Evolutionary conservation across 2,888 invertebrate genomes (phyloP), one percentile per base, ranked within the genome.

Genomic region (Ectemnius cavifrons): DNA sequence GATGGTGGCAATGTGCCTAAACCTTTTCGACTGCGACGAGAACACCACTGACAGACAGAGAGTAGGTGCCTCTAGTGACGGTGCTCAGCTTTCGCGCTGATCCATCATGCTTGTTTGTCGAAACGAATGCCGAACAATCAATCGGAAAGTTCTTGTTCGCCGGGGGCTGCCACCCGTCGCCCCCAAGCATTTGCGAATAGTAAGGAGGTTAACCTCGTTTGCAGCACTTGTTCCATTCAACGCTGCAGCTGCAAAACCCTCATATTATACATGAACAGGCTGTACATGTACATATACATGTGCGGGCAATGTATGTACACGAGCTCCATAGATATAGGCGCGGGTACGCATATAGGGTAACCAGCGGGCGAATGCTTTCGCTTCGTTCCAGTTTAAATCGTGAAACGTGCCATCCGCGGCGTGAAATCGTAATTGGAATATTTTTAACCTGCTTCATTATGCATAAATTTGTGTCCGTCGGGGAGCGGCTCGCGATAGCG

Each of bases 71-170:
- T 52, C 47, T 13, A 52, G 68, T 65, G 37, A 37, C 58, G 73
- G 60, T 63, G 60, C 64, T 57, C 23, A 63, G 23, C 72, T 67
- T 37, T 45, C 60, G 64, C 56, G 20, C 45, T 47, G 27, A 67
- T 61, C 46, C 49, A 58, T 63, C 56, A 63, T 63, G 66, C 59
- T 66, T 60, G 56, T 73, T 73, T 61, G 62, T 58, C 49, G 65
- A 49, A 64, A 65, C 58, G 69, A 70, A 71, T 66, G 71, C 58
- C 58, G 72, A 73, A 73, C 62, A 62, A 66, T 70, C 73, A 63
- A 76, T 69, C 59, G 56, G 27, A 58, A 60, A 58, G 52, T 52
- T 52, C 70, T 76, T 73, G 62, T 47, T 37, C 47, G 14, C 61
- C 59, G 49, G 63, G 46, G 67, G 49, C 49, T 23, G 11, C 58